A percentile compares a stretch with the other conserved stretches of the same genome.
phyloP scores from a whole-genome alignment of 1,140 invertebrate species.

The Caerostris extrusa region DNA sequence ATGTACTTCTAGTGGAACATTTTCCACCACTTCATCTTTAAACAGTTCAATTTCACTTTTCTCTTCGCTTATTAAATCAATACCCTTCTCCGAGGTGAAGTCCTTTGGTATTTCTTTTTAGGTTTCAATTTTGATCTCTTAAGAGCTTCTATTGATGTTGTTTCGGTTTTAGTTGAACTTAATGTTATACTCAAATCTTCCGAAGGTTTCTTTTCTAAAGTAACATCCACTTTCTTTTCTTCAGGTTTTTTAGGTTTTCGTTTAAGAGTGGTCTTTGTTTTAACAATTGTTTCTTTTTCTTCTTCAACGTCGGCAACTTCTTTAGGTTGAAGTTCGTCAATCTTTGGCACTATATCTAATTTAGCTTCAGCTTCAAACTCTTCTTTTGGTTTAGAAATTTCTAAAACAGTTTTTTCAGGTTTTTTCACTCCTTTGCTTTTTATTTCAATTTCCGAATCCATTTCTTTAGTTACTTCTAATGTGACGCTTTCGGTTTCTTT shows the following conservation, averaged over 20 bases:
- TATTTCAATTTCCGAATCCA: background rate
- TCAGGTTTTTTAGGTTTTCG: constrained; percentile 30
- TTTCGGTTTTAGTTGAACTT: constrained; percentile 21
- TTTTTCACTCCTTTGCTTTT: constrained; percentile 26
- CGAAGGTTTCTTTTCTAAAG: background rate
- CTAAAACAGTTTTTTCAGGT: background rate
- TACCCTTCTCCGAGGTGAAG: constrained; percentile 17
- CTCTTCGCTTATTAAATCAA: constrained; percentile 36
- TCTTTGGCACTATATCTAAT: background rate
- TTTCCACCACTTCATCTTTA: constrained; percentile 70
- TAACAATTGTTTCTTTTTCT: background rate
- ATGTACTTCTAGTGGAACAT: constrained; percentile 28
- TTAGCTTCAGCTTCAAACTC: constrained; percentile 1
- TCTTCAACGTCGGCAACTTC: constrained; percentile 16
- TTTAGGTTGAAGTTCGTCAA: background rate
- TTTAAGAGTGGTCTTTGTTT: constrained; percentile 5
- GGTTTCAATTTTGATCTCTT: constrained; percentile 23
- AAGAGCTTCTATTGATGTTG: background rate
- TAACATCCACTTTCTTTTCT: constrained; percentile 39
- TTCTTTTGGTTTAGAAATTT: constrained; percentile 2
- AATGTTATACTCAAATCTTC: background rate
- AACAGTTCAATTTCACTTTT: constrained; percentile 42
- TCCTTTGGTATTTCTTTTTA: constrained; percentile 49
- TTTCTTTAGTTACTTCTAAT: constrained; percentile 41
- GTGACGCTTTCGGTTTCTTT: background rate